Evolutionary conservation across 2,113 vertebrate genomes (phyloP).

Genomic region (Epinephelus moara): DNA sequence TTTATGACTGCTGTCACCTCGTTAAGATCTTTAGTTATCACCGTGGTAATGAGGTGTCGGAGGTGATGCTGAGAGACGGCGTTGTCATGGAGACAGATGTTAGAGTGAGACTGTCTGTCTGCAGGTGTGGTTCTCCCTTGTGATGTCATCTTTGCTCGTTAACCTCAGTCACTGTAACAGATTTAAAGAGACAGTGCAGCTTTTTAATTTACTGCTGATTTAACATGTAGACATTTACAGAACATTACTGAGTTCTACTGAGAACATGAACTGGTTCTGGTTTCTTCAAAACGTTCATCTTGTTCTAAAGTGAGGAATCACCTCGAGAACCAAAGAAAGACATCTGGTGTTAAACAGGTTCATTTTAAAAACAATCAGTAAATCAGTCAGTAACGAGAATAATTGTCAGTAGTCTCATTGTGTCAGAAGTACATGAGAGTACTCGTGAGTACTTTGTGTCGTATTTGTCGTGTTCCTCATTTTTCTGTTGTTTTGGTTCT

Average conservation of each 20-base stretch:
- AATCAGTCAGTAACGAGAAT: too few species aligned
- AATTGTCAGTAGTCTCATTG: too few species aligned
- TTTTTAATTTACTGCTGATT: neutral
- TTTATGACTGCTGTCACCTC: neutral
- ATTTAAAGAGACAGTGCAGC: slow-evolving; percentile 16
- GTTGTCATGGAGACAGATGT: neutral
- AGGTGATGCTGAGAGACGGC: neutral
- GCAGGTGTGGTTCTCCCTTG: neutral
- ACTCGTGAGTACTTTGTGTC: neutral
- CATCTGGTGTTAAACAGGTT: neutral
- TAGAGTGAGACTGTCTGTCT: neutral
- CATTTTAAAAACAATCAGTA: too few species aligned
- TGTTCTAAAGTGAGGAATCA: too few species aligned
- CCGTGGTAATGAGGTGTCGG: neutral
- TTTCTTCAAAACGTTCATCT: neutral
- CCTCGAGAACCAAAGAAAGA: too few species aligned
- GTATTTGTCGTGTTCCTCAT: neutral
- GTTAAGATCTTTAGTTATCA: neutral
- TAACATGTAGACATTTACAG: neutral
- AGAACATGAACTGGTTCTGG: neutral
- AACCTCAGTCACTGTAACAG: neutral
- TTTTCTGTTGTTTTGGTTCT: slow-evolving; percentile 26
- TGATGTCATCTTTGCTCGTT: slow-evolving; percentile 3
- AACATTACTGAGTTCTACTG: neutral
- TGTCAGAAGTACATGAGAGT: too few species aligned